phyloP scores from a whole-genome alignment of 2,797 vertebrate genomes.

The Sardinella longiceps region DNA sequence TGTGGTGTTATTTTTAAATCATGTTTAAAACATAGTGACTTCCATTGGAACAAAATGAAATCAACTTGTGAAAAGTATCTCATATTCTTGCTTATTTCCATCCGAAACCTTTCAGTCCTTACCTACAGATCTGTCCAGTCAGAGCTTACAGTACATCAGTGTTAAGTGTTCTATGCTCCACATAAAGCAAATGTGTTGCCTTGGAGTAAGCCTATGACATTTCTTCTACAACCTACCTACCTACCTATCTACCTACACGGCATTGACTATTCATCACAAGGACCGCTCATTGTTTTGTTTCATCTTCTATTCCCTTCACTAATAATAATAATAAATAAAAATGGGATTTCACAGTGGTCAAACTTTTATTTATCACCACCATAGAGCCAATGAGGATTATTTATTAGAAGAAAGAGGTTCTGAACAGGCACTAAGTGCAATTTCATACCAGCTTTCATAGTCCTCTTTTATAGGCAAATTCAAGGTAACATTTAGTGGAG shows the following conservation, averaged over 20 bases:
- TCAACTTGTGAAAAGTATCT: slow-evolving; percentile 9
- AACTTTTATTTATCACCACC: not conserved
- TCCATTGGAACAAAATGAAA: not conserved
- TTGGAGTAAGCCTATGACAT: slow-evolving; percentile 25
- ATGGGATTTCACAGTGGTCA: slow-evolving; percentile 23
- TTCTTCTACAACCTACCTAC: not conserved
- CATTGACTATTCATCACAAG: not conserved
- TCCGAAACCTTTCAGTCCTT: not conserved
- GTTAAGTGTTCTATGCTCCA: slow-evolving; percentile 28
- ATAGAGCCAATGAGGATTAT: not conserved
- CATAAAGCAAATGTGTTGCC: slow-evolving; percentile 19
- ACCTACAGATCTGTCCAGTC: not conserved
- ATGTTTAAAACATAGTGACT: slow-evolving; percentile 14
- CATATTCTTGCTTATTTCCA: not conserved
- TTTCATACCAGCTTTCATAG: not conserved
- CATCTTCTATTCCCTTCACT: not conserved
- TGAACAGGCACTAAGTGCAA: not conserved
- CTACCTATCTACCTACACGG: not conserved
- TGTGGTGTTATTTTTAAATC: not conserved
- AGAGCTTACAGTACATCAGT: not conserved
- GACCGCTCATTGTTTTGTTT: slow-evolving; percentile 18
- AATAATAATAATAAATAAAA: slow-evolving; percentile 27
- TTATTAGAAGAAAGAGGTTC: not conserved
- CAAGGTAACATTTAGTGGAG: too few relatives aligned
- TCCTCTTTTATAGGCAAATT: too few relatives aligned